phyloP scores from a whole-genome alignment of 1,140 invertebrate species.

The Papilio machaon region DNA sequence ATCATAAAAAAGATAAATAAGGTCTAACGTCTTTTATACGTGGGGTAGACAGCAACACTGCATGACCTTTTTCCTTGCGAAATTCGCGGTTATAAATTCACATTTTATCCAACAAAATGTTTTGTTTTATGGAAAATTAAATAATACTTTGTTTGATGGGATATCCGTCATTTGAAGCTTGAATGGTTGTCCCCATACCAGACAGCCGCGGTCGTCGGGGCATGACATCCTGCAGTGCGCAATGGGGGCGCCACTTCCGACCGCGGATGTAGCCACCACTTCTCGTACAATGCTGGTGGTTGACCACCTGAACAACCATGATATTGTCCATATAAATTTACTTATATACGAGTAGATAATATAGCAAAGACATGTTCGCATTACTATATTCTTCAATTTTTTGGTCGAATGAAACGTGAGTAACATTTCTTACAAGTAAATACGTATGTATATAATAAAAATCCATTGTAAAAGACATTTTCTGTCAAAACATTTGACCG shows the following conservation, averaged over 20 bases:
- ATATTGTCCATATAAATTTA: neutral
- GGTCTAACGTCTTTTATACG: neutral
- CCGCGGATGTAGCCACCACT: constrained; percentile 45
- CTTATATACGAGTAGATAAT: neutral
- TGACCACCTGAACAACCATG: constrained; percentile 30
- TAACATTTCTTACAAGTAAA: no score
- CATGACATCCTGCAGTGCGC: constrained; percentile 55
- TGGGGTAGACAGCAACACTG: neutral
- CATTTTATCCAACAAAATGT: no score
- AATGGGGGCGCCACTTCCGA: constrained; percentile 64
- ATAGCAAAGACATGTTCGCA: neutral
- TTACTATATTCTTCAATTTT: no score
- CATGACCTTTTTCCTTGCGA: neutral
- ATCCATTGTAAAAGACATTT: no score
- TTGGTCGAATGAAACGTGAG: no score
- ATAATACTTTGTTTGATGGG: neutral
- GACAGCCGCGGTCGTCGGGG: constrained; percentile 42
- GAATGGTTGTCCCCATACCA: constrained; percentile 17
- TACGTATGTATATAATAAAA: no score
- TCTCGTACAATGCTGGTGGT: constrained; percentile 30
- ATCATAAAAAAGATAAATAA: neutral
- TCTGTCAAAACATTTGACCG: no score
- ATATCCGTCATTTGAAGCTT: constrained; percentile 22
- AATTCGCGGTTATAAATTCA: neutral
- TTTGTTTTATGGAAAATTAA: neutral